Evolutionary conservation across 2,888 invertebrate species (phyloP).

Genomic region (Uropetala carovei): DNA sequence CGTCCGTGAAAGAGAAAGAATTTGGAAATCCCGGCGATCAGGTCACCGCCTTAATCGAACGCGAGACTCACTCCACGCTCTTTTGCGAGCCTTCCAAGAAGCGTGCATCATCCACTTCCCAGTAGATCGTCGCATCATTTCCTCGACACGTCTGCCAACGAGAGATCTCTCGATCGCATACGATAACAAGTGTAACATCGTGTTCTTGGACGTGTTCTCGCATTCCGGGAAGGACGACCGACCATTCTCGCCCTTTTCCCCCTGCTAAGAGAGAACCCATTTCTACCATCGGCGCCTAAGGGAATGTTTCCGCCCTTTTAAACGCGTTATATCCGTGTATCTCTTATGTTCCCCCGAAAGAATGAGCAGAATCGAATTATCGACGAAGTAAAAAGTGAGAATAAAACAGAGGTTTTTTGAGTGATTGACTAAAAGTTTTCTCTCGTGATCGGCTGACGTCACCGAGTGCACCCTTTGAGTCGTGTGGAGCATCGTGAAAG

Average conservation of each 20-base stretch:
- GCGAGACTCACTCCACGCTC: background rate
- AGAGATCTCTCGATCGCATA: background rate
- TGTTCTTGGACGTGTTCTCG: background rate
- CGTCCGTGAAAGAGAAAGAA: background rate
- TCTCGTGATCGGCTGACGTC: constrained; percentile 57
- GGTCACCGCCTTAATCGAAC: constrained; percentile 26
- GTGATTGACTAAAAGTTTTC: constrained; percentile 22
- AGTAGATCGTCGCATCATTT: background rate
- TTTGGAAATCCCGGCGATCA: constrained; percentile 46
- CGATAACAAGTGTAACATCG: background rate
- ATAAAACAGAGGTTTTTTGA: background rate
- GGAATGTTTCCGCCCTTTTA: background rate
- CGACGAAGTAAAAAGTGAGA: constrained; percentile 22
- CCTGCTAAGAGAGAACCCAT: background rate
- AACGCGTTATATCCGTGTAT: too few species aligned
- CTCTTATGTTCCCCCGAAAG: too few species aligned
- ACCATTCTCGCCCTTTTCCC: background rate
- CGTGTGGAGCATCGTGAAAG: too few species aligned
- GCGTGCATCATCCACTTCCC: background rate
- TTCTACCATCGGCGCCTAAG: background rate
- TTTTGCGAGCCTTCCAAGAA: background rate
- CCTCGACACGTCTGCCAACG: background rate
- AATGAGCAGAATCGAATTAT: constrained; percentile 1
- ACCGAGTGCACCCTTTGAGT: constrained; percentile 6
- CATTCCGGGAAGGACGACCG: too few species aligned